Evolutionary conservation across 2,113 vertebrate species (phyloP).

Genomic region (Rousettus leschenaultii): DNA sequence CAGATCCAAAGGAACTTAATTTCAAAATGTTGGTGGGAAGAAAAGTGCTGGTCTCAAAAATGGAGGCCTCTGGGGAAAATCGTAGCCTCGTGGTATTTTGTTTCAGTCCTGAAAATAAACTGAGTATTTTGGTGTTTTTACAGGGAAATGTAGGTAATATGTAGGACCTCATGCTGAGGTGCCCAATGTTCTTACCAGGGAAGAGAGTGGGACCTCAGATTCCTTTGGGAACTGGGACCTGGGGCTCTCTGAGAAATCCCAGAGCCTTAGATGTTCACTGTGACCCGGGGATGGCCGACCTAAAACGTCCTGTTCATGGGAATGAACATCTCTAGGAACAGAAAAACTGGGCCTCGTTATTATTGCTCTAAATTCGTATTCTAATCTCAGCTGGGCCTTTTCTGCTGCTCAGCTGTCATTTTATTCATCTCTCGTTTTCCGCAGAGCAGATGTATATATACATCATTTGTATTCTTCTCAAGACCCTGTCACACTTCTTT

Average conservation of each 20-base stretch:
- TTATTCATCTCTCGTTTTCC: not conserved
- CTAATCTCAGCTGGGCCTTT: not conserved
- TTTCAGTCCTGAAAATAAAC: slow-evolving; percentile 69
- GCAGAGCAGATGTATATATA: not conserved
- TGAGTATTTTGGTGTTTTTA: slow-evolving; percentile 40
- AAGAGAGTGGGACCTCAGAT: not conserved
- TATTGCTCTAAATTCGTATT: not conserved
- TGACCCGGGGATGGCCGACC: not conserved
- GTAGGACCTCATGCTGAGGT: slow-evolving; percentile 27
- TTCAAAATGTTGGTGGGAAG: slow-evolving; percentile 65
- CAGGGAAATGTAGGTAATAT: not conserved
- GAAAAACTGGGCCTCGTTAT: not conserved
- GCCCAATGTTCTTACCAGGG: not conserved
- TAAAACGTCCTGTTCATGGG: not conserved
- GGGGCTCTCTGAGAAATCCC: not conserved
- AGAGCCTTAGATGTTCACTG: not conserved
- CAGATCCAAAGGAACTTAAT: slow-evolving; percentile 61
- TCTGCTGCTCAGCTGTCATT: not conserved
- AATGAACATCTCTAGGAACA: not conserved
- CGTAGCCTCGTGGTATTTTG: slow-evolving; percentile 62
- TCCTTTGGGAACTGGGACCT: not conserved
- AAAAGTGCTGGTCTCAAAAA: slow-evolving; percentile 68
- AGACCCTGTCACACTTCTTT: not conserved
- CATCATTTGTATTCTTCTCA: not conserved
- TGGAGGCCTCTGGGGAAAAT: slow-evolving; percentile 65